These are phyloP conservation scores for Dicranocentrus wangi DNA, from an alignment of 2,888 invertebrate species.

Conservation along the genomic window DNA sequence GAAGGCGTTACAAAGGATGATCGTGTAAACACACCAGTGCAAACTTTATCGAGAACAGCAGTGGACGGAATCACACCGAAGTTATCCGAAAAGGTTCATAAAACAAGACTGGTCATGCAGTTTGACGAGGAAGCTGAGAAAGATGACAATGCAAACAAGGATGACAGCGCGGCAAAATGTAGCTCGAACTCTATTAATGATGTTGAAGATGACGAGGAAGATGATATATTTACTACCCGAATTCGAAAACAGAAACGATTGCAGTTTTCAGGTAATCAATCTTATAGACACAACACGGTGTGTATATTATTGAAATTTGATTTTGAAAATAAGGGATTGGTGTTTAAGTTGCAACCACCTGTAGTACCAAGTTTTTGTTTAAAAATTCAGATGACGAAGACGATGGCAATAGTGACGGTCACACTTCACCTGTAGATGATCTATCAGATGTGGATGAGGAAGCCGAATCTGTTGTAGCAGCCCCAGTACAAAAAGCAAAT, in stretches of 20 bases:
- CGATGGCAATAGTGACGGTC: slow-evolving; percentile 52
- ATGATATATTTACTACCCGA: slow-evolving; percentile 55
- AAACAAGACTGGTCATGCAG: slow-evolving; percentile 32
- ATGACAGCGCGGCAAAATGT: neutral
- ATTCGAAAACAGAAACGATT: slow-evolving; percentile 75
- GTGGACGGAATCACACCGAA: slow-evolving; percentile 47
- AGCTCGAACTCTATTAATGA: slow-evolving; percentile 16
- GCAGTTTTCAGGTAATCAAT: slow-evolving; percentile 76
- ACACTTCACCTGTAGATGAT: slow-evolving; percentile 16
- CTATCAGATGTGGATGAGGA: slow-evolving; percentile 73
- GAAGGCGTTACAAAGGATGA: neutral
- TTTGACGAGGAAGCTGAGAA: slow-evolving; percentile 25
- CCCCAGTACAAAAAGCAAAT: slow-evolving; percentile 5
- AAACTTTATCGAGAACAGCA: neutral
- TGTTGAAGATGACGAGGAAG: slow-evolving; percentile 65
- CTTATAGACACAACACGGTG: neutral
- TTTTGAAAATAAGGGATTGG: too few relatives aligned
- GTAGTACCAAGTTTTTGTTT: neutral
- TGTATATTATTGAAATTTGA: neutral
- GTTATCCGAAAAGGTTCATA: slow-evolving; percentile 47
- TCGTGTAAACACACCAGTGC: neutral
- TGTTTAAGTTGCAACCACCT: too few relatives aligned
- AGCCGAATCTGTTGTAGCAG: slow-evolving; percentile 64
- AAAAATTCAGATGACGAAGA: slow-evolving; percentile 57
- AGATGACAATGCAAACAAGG: slow-evolving; percentile 72